phyloP scores from a whole-genome alignment of 1,140 invertebrate species.

The Druon quercuslanigerum region DNA sequence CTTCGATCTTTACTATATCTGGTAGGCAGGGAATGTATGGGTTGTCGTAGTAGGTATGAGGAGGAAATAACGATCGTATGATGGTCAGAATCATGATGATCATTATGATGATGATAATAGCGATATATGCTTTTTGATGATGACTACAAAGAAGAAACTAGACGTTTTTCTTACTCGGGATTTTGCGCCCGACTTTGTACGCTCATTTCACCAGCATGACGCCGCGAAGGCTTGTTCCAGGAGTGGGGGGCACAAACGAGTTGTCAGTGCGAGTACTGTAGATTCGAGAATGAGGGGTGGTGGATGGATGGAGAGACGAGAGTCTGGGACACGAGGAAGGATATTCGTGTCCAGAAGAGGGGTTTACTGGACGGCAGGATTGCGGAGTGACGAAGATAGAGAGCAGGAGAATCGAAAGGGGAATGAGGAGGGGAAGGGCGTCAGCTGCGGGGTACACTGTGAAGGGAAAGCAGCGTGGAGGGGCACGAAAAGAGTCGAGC shows the following conservation, averaged over 20 bases:
- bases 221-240: conserved; percentile 38
- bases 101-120: background rate
- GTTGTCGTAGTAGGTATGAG: background rate
- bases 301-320: conserved; percentile 44
- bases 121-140: background rate
- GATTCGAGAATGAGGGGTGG: conserved; percentile 34
- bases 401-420: conserved; percentile 44
- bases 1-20: conserved; percentile 48
- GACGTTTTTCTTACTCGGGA: conserved; percentile 59
- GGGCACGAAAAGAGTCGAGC: conserved; percentile 63
- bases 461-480: conserved; percentile 45
- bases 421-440: conserved; percentile 62
- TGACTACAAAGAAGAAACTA: conserved; percentile 35
- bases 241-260: conserved; percentile 53
- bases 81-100: background rate
- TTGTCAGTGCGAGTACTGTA: conserved; percentile 48
- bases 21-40: conserved; percentile 44
- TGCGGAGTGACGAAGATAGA: conserved; percentile 45
- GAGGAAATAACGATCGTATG: no score
- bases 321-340: conserved; percentile 68
- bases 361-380: conserved; percentile 45
- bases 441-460: conserved; percentile 64
- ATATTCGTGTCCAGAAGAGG: conserved; percentile 47
- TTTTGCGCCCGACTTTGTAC: conserved; percentile 52
- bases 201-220: conserved; percentile 55